Percentiles rank a stretch among this genome's conserved stretches.
phyloP scores from a whole-genome alignment of 1,140 invertebrate genomes.

The Calephelis nemesis region DNA sequence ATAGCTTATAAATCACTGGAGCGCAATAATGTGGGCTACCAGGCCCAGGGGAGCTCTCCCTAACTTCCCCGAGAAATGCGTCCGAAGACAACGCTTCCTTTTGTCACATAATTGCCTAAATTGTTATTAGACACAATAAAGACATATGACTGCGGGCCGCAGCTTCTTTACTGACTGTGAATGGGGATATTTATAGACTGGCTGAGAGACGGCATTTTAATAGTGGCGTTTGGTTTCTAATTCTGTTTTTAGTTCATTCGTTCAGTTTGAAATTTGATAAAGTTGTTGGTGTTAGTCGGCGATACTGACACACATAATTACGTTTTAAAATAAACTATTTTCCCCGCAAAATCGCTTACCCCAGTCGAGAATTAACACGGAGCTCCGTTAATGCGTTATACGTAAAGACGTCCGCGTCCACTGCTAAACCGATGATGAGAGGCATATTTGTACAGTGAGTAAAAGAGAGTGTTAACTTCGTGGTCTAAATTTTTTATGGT shows the following conservation, averaged over 20 bases:
- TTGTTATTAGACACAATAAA: conserved; percentile 76
- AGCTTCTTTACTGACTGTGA: conserved; percentile 32
- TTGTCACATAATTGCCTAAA: conserved; percentile 75
- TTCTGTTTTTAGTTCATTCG: conserved; percentile 27
- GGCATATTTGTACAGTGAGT: too few relatives aligned
- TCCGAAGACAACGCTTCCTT: conserved; percentile 68
- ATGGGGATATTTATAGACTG: conserved; percentile 60
- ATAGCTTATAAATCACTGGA: conserved; percentile 61
- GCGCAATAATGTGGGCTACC: conserved; percentile 65
- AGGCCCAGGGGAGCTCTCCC: conserved; percentile 43
- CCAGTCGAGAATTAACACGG: too few relatives aligned
- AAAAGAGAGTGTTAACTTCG: too few relatives aligned
- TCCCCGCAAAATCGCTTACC: too few relatives aligned
- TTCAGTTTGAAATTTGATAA: conserved; percentile 27
- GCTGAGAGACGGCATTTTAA: conserved; percentile 69
- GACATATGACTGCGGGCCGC: conserved; percentile 62
- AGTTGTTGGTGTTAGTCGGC: not conserved
- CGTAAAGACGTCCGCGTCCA: too few relatives aligned
- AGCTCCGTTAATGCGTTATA: too few relatives aligned
- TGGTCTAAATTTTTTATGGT: too few relatives aligned
- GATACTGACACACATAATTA: too few relatives aligned
- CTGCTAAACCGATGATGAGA: too few relatives aligned
- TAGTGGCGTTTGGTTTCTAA: conserved; percentile 46
- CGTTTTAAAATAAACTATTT: too few relatives aligned
- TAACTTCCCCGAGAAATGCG: conserved; percentile 34